Evolutionary conservation across 2,113 vertebrate species (phyloP), one percentile per base, ranked within the genome.

Genomic region (Phainopepla nitens): DNA sequence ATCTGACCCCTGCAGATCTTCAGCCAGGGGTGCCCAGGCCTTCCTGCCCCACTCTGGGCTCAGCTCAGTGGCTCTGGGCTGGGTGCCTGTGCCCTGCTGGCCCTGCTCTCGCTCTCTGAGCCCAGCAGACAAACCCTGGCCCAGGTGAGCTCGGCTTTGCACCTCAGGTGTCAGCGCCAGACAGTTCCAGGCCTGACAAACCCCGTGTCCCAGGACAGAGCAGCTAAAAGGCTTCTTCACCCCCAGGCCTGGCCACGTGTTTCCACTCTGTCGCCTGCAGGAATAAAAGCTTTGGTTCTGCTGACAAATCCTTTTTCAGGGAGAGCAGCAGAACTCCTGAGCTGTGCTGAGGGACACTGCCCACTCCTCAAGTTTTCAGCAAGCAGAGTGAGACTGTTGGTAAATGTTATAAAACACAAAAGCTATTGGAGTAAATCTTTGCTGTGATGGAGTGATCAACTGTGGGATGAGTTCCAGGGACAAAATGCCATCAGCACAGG

Each of bases 401-500:
- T 27, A 39, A 89, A 41, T 56, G 87, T 62, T 57, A 21, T 3
- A 65, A 77, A 84, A 47, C 66, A 75, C 47, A 28, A 28, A 50
- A 68, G 45, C 66, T 31, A 9, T 44, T 50, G 81, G 81, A 72
- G 88, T 71, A 71, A 87, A 87, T 73, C 70, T 84, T 44, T 28
- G 69, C 45, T n/a, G 36, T 64, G 65, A 62, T 71, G 73, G 84
- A 91, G 77, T 35, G 69, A 90, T 91, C 86, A 81, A 1, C 78
- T 56, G 89, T 79, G 91, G 62, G 94, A 73, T 0, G 15, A 75
- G 68, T 83, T 88, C 71, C 44, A 82, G 87, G 56, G 80, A 91
- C 80, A 81, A 94, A 93, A 75, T 45, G 42, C 68, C 75, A 36
- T 27, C 86, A 93, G 83, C 75, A 54, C 62, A 61, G 45, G 47